A percentile compares a stretch with the other conserved stretches of the same genome.
Conservation (phyloP, 2,888 invertebrate genomes). For the Copidosoma aretas region DNA sequence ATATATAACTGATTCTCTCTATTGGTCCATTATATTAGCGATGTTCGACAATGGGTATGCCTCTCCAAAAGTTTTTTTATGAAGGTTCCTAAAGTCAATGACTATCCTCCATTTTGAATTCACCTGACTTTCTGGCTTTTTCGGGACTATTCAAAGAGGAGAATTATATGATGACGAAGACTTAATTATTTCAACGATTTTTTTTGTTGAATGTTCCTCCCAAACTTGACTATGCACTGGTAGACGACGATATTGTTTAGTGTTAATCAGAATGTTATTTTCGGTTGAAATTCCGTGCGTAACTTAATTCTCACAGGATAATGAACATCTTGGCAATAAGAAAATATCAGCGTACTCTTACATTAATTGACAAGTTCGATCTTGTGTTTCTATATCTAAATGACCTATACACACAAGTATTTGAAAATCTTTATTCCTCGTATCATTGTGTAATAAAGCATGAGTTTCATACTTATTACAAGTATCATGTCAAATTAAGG, state of each 20-base stretch:
- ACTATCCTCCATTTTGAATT: conserved; percentile 3
- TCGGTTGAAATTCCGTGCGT: not conserved
- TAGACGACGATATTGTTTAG: not conserved
- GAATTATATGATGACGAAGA: not conserved
- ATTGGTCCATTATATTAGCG: not conserved
- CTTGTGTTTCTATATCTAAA: not conserved
- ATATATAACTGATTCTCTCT: not conserved
- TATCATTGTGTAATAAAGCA: no score
- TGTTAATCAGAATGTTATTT: not conserved
- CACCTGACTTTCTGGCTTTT: not conserved
- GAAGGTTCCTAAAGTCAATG: conserved; percentile 2
- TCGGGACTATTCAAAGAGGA: conserved; percentile 2
- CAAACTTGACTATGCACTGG: not conserved
- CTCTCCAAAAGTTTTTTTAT: not conserved
- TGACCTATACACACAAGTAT: not conserved
- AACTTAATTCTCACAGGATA: not conserved
- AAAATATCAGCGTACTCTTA: not conserved
- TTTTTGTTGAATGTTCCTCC: not conserved
- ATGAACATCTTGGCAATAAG: not conserved
- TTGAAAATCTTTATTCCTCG: not conserved
- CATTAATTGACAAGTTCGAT: not conserved
- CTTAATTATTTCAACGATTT: not conserved
- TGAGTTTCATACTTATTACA: no score
- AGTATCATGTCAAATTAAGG: no score
- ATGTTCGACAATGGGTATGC: not conserved